Base-by-base conservation (phyloP, 2,888 invertebrate species). In the Drosophila putrida region DNA sequence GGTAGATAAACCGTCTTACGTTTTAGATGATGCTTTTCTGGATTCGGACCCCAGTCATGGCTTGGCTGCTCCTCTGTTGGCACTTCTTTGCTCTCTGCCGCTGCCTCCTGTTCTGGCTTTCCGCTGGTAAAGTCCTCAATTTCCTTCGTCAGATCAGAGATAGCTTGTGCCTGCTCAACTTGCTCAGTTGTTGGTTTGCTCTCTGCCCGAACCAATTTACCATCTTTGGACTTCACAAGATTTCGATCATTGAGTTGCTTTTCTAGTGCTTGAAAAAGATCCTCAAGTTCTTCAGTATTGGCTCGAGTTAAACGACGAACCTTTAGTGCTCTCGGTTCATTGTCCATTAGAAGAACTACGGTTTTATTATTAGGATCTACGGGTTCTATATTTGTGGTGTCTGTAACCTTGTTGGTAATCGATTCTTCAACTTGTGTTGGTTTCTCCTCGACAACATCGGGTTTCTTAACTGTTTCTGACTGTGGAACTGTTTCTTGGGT, bases 201-300 rank as follows among this genome's bases (percentile, higher is more conserved):
- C 0, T 82, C 80, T 0, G 60, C 78, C 4, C 71, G 71, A 27
- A 78, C 60, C n/a, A 81, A 50, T 8, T 75, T 83, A 8, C 85
- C 90, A 63, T 86, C 82, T 25, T 83, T 76, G 10, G 80, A 80
- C 49, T 83, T 87, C n/a, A 88, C 63, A 0, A 90, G 82, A 53
- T 87, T 86, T 1, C 91, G 77, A 33, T 90, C 80, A 38, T 66
- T 90, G 1, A 91, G 78, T 43, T 91, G 92, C 9, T 90, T 90
- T 66, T 91, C 91, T 0, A 91, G 75, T 2, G 92, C 91, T 51
- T 90, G 85, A 20, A 91, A 90, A 4, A 91, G 68, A 5, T 74
- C 90, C 44, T 91, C 91, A 2, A 91, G 68, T 3, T 91, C 91
- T 64, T 91, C 91, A 0, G 91, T 91, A 47, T 91, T 91, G 38